Conservation (phyloP, 2,797 vertebrate genomes). For the Sebastes trivittatus region DNA sequence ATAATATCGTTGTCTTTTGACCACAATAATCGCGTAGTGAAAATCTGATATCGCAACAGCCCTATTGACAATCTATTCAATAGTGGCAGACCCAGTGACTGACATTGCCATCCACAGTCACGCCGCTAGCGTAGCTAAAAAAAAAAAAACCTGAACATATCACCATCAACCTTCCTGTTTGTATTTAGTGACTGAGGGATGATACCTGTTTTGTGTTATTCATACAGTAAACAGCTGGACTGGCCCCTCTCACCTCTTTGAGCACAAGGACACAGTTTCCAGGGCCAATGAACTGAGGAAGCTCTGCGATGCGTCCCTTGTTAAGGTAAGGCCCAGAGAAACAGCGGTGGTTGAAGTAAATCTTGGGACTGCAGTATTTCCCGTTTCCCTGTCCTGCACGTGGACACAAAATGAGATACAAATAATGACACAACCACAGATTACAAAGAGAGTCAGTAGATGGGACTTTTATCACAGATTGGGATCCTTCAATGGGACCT, state of each 20-base stretch:
- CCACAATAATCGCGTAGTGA: no score
- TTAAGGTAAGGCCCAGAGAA: slow-evolving; percentile 99
- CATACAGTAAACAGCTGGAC: background rate
- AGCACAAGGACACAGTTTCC: slow-evolving; percentile 98
- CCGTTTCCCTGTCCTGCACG: slow-evolving; percentile 88
- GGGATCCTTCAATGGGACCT: background rate
- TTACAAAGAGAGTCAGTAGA: background rate
- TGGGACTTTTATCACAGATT: background rate
- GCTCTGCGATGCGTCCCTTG: slow-evolving; percentile 97
- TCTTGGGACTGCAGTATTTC: slow-evolving; percentile 98
- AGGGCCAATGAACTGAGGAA: slow-evolving; percentile 96
- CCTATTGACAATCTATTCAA: background rate
- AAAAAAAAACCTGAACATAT: background rate
- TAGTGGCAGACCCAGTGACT: background rate
- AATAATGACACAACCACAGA: background rate
- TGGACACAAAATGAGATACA: slow-evolving; percentile 10
- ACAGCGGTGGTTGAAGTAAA: slow-evolving; percentile 99
- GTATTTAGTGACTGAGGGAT: background rate
- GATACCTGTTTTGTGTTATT: background rate
- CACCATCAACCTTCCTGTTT: background rate
- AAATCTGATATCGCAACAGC: no score
- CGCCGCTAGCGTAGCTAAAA: background rate
- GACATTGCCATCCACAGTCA: background rate
- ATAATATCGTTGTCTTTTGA: no score
- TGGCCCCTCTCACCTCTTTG: slow-evolving; percentile 88